Evolutionary conservation across 1,140 invertebrate species (phyloP).

Genomic region (Drosophila chauvacae): DNA sequence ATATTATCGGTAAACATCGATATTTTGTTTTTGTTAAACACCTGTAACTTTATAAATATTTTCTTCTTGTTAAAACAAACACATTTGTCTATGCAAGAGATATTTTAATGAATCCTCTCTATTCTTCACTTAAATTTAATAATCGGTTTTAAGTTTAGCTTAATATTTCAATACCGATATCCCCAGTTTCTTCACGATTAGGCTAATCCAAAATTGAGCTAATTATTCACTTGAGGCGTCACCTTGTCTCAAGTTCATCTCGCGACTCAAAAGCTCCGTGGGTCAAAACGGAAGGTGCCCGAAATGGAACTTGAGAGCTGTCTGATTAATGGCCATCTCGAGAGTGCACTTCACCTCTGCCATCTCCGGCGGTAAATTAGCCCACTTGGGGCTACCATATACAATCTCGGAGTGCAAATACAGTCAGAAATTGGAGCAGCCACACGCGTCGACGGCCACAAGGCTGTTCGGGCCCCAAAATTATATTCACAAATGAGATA

Average conservation of each 20-base stretch:
- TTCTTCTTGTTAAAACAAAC: neutral
- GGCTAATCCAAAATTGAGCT: conserved; percentile 35
- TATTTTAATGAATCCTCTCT: neutral
- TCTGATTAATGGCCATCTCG: conserved; percentile 68
- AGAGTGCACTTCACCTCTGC: conserved; percentile 58
- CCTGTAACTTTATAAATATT: no score
- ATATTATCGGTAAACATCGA: neutral
- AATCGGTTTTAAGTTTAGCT: neutral
- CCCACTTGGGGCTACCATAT: conserved; percentile 40
- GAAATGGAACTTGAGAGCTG: conserved; percentile 33
- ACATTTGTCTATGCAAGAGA: neutral
- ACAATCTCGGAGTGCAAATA: conserved; percentile 59
- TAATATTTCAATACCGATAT: neutral
- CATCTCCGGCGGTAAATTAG: conserved; percentile 62
- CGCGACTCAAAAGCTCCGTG: conserved; percentile 17
- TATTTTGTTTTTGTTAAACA: no score
- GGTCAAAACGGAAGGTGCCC: conserved; percentile 65
- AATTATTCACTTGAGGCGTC: conserved; percentile 59
- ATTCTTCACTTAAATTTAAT: neutral
- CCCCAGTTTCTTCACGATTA: neutral
- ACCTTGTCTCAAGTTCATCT: conserved; percentile 55
- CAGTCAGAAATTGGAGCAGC: conserved; percentile 69
- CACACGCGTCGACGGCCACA: conserved; percentile 71
- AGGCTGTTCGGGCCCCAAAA: conserved; percentile 63
- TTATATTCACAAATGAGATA: conserved; percentile 51